A percentile compares a stretch with the other conserved stretches of the same genome.
Evolutionary conservation across 2,888 invertebrate species (phyloP).

Genomic region (Bombylius major): DNA sequence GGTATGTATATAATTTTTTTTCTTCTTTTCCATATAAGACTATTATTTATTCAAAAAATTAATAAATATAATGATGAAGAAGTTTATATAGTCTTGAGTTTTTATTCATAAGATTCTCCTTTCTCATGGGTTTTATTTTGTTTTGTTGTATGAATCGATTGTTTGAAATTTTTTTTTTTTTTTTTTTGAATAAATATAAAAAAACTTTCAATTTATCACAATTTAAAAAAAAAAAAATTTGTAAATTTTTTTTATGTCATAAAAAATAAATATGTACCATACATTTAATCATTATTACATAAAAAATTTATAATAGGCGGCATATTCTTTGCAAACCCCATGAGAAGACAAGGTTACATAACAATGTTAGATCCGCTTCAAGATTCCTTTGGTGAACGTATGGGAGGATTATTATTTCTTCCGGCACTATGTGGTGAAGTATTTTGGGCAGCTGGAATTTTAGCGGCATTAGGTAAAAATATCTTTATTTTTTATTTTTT

Average conservation of each 20-base stretch:
- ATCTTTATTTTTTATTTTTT: not conserved
- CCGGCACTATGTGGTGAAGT: constrained; percentile 96
- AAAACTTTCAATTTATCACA: no score
- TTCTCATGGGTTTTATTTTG: no score
- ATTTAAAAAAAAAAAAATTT: no score
- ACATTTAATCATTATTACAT: no score
- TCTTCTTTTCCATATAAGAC: no score
- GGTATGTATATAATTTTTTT: constrained; percentile 49
- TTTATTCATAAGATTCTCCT: not conserved
- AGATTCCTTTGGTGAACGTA: constrained; percentile 89
- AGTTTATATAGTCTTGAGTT: not conserved
- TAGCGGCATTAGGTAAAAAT: constrained; percentile 78
- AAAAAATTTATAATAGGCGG: constrained; percentile 51
- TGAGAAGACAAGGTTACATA: constrained; percentile 94
- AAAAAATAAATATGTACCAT: no score
- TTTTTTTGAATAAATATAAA: no score
- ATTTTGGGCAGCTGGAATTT: constrained; percentile 97
- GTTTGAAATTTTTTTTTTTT: no score
- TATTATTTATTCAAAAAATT: no score
- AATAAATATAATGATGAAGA: not conserved
- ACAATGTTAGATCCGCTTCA: constrained; percentile 98
- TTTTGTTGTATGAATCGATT: no score
- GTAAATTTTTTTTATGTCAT: no score
- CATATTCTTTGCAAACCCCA: constrained; percentile 94
- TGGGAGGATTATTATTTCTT: constrained; percentile 92